Evolutionary conservation across 2,888 invertebrate species (phyloP).

Genomic region (Caprella mutica): DNA sequence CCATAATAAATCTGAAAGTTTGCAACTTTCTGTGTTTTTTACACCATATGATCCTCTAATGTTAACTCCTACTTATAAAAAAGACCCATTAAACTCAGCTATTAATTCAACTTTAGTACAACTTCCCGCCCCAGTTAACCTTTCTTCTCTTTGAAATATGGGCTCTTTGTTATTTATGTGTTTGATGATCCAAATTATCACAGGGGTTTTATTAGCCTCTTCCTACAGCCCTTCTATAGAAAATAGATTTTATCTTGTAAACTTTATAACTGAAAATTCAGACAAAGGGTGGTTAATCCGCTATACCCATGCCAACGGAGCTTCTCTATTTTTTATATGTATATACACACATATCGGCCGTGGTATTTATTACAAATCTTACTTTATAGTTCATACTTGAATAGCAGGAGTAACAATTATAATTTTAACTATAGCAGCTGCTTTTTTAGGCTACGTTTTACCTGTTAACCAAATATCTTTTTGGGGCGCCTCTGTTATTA

Average conservation of each 20-base stretch:
- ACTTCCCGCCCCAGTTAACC: conserved; percentile 51
- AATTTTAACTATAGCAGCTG: conserved; percentile 57
- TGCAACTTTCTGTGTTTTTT: too few relatives aligned
- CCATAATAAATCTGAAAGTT: too few relatives aligned
- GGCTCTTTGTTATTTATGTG: conserved; percentile 54
- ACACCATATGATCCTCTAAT: too few relatives aligned
- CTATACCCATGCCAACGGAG: conserved; percentile 57
- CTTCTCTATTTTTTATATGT: conserved; percentile 60
- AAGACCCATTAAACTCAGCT: background rate
- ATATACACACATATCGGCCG: conserved; percentile 55
- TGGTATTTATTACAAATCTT: conserved; percentile 42
- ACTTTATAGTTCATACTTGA: conserved; percentile 51
- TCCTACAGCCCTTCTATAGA: conserved; percentile 55
- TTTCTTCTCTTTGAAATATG: conserved; percentile 57
- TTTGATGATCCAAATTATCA: conserved; percentile 54
- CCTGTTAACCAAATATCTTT: conserved; percentile 72
- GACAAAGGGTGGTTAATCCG: conserved; percentile 58
- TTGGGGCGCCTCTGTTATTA: conserved; percentile 69
- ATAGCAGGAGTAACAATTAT: conserved; percentile 53
- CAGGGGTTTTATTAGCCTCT: conserved; percentile 58
- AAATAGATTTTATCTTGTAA: conserved; percentile 54
- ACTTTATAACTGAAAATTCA: conserved; percentile 58
- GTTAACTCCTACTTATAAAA: too few relatives aligned
- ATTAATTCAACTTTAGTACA: conserved; percentile 45
- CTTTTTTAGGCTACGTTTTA: conserved; percentile 65